Evolutionary conservation across 92 coral and sea anemone genomes (phyloP), one percentile per base, ranked within the genome.

Genomic region (Palythoa heliodiscus): DNA sequence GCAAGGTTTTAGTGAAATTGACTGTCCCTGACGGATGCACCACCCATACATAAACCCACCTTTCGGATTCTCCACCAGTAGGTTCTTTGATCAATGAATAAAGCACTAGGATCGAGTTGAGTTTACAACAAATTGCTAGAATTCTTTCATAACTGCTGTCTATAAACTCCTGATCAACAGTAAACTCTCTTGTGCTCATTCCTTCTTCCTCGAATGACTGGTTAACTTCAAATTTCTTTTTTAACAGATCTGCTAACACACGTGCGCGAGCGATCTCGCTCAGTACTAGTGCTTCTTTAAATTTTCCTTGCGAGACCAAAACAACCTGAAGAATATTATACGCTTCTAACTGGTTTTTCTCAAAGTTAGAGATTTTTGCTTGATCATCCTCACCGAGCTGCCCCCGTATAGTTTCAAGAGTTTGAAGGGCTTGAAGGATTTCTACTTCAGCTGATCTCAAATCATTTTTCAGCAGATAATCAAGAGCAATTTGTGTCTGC

Each of bases 311-410:
- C 11, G 87, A 87, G 19, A 84, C 84, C 19, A 90, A 82, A 19
- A 90, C 43, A 43, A 90, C 86, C 70, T 88, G 93, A 20, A 90
- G 84, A 55, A 88, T 78, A 24, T 90, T 90, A n/a, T 78, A 84
- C 29, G 93, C 93, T 22, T 91, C 92, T 0, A 86, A 75, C 76
- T 91, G 92, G 20, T 91, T 91, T 70, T 91, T 91, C 54, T 91
- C 93, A 76, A 88, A 91, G 74, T 91, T 91, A 35, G 93, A 91
- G 11, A 91, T 83, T 63, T 91, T 91, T 9, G 93, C 82, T 71
- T 85, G 63, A 54, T 88, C 92, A 24, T 91, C 93, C 40, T 88
- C 92, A n/a, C 92, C 93, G 11, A 91, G 77, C 78, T 91, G 93
- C 4, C 83, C 20, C 25, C 93, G 92, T 39, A 91, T 88, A 35